Base-by-base conservation (phyloP, 2,888 invertebrate genomes). In the Herminia tarsipennalis region DNA sequence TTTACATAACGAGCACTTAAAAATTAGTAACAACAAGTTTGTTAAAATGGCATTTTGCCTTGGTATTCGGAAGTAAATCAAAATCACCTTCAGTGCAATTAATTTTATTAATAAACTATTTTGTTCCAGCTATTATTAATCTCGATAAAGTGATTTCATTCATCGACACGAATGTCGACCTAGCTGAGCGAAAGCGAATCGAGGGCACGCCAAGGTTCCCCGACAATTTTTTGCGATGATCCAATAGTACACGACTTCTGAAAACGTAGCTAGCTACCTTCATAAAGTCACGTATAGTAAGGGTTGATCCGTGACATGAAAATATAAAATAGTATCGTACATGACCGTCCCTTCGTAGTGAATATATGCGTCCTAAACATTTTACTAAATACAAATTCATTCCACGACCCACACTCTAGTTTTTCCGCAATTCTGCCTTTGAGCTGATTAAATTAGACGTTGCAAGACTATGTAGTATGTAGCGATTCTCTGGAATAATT, bases 121-220 rank as follows among this genome's bases (percentile, higher is more conserved):
- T 44, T 16, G 33, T 17, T 40, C 48, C 33, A 39, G 36, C 43
- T 52, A 46, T 55, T 58, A 59, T 53, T 59, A 54, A 56, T 55
- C 37, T 61, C 52, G 29, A 55, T 61, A 48, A 60, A 65, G 27
- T 52, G 33, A 58, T 66, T 70, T 64, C 60, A 70, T 70, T 70
- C 48, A 67, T 59, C 53, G 56, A 24, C 37, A 38, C 54, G 66
- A 59, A 46, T 62, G 57, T 29, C 20, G 38, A 35, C 21, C 40
- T 21, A 29, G 27, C 62, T 55, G 45, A 57, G 67, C 70, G 79
- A 78, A 80, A 81, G 76, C 69, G 69, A 73, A 73, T 73, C 73
- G 73, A 78, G 80, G 78, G 73, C 75, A 70, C 55, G 59, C 49
- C 75, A 75, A 76, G 71, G 74, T 48, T 59, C 35, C 51, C 32